These are phyloP conservation scores for Nemapogon koenigi DNA, from an alignment of 2,888 invertebrate genomes.

Conservation along the genomic window DNA sequence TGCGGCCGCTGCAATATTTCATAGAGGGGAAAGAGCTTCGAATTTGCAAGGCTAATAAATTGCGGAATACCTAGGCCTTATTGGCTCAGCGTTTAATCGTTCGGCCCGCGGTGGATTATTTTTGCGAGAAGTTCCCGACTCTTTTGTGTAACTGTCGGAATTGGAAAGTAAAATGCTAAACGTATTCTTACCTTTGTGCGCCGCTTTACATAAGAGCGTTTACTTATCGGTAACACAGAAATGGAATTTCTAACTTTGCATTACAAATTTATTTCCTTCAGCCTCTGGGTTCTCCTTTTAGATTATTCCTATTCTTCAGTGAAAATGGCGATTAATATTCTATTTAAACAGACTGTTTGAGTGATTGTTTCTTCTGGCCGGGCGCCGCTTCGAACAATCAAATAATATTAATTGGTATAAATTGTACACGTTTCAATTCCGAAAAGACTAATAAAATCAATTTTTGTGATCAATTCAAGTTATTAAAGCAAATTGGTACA, in stretches of 20 bases:
- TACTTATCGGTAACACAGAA: slow-evolving; percentile 56
- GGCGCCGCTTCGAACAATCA: slow-evolving; percentile 34
- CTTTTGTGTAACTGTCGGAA: slow-evolving; percentile 29
- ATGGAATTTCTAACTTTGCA: slow-evolving; percentile 62
- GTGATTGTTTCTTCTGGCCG: slow-evolving; percentile 51
- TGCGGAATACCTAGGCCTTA: slow-evolving; percentile 60
- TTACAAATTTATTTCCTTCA: slow-evolving; percentile 60
- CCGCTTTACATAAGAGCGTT: slow-evolving; percentile 38
- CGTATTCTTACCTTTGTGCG: slow-evolving; percentile 49
- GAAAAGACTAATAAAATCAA: slow-evolving; percentile 4
- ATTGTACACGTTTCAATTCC: slow-evolving; percentile 7
- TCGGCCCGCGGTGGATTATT: slow-evolving; percentile 44
- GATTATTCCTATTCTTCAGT: slow-evolving; percentile 56
- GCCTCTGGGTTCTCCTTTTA: slow-evolving; percentile 40
- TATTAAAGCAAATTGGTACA: too few species aligned
- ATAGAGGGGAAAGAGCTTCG: slow-evolving; percentile 43
- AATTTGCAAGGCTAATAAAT: slow-evolving; percentile 66
- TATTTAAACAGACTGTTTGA: slow-evolving; percentile 60
- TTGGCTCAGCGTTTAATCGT: slow-evolving; percentile 54
- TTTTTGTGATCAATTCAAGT: slow-evolving; percentile 3
- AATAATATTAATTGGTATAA: slow-evolving; percentile 35
- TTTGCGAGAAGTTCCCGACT: slow-evolving; percentile 29
- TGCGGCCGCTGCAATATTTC: slow-evolving; percentile 56
- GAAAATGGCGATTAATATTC: slow-evolving; percentile 62
- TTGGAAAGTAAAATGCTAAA: slow-evolving; percentile 43